phyloP scores from a whole-genome alignment of 2,888 invertebrate genomes.

The Hetaerina titia region DNA sequence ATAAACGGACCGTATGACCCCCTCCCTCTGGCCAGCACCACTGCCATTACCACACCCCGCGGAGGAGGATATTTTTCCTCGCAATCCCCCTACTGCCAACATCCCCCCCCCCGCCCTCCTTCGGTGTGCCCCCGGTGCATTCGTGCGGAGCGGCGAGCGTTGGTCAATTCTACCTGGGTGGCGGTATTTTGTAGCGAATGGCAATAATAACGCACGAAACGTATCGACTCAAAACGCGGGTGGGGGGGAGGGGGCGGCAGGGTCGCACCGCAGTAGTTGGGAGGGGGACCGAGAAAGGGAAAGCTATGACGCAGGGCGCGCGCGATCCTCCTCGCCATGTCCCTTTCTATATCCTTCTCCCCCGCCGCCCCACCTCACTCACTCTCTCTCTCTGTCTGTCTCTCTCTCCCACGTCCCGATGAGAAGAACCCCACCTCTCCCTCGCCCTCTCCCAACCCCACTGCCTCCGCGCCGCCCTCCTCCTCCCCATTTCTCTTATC shows the following conservation, averaged over 20 bases:
- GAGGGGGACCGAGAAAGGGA: constrained; percentile 47
- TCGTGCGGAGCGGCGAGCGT: too few relatives aligned
- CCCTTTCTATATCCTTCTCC: constrained; percentile 49
- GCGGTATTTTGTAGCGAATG: neutral
- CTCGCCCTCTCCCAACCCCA: neutral
- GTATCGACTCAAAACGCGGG: neutral
- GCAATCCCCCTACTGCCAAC: neutral
- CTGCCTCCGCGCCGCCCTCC: neutral
- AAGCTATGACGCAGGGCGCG: constrained; percentile 47
- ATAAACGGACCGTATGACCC: neutral
- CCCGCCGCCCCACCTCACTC: neutral
- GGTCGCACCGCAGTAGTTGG: neutral
- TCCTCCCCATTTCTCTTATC: neutral
- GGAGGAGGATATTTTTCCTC: neutral
- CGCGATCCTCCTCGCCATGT: neutral
- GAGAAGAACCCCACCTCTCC: neutral
- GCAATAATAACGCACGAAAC: constrained; percentile 36
- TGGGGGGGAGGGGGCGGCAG: neutral
- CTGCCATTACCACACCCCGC: neutral
- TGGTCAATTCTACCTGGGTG: neutral
- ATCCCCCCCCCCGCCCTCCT: neutral
- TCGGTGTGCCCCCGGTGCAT: neutral
- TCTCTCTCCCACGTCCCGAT: too few relatives aligned
- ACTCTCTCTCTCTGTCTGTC: too few relatives aligned
- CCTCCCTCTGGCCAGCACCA: neutral